Conservation (phyloP, 2,113 vertebrate genomes). For the Ameiurus melas region DNA sequence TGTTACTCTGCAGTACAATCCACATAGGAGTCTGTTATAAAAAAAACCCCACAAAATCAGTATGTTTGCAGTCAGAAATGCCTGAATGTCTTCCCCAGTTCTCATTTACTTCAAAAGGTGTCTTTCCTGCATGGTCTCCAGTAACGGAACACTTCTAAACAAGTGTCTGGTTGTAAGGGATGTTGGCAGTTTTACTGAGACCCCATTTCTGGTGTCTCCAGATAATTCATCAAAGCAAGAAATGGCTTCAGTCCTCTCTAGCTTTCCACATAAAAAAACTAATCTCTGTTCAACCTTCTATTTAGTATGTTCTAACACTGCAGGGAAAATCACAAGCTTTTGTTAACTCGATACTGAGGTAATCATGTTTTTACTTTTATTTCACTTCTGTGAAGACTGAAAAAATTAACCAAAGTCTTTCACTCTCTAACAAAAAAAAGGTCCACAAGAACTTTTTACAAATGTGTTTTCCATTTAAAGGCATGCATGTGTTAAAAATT, state of each 20-base stretch:
- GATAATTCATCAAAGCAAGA: slow-evolving; percentile 24
- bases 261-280: slow-evolving; percentile 16
- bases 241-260: neutral
- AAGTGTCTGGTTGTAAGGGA: neutral
- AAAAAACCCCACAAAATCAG: neutral
- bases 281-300: slow-evolving; percentile 2
- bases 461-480: neutral
- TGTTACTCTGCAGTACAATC: neutral
- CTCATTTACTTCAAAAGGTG: neutral
- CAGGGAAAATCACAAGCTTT: slow-evolving; percentile 22
- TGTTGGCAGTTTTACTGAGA: neutral
- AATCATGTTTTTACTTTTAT: neutral
- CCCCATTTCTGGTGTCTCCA: neutral
- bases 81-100: neutral
- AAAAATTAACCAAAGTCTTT: neutral
- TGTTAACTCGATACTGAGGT: neutral
- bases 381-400: neutral
- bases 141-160: neutral
- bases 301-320: slow-evolving; percentile 9
- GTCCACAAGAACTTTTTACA: too few species aligned
- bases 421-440: neutral
- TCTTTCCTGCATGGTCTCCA: neutral
- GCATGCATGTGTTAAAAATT: neutral
- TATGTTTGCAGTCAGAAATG: neutral
- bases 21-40: neutral